These are phyloP conservation scores for Leuciscus waleckii DNA, from an alignment of 2,797 vertebrate species.

Conservation along the genomic window DNA sequence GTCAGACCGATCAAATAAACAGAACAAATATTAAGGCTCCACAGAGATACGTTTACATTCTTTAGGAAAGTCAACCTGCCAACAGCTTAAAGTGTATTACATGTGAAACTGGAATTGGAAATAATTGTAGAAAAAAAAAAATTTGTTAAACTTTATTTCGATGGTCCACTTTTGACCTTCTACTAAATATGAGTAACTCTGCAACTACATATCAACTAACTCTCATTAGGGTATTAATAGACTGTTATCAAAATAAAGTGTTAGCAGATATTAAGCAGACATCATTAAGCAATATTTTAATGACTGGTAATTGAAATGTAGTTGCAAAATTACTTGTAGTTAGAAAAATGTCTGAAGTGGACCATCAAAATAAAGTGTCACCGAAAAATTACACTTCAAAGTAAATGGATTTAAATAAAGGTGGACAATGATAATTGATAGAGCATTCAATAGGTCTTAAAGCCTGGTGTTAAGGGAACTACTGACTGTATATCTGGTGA, in stretches of 20 bases:
- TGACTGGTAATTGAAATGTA: background rate
- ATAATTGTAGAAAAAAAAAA: background rate
- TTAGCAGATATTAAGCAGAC: background rate
- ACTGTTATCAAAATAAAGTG: background rate
- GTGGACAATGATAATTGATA: background rate
- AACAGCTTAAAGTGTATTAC: background rate
- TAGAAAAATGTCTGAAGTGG: background rate
- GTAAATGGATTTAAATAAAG: background rate
- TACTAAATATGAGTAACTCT: background rate
- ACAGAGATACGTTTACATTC: too few relatives aligned
- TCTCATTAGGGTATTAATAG: background rate
- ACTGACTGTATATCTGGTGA: constrained; percentile 98
- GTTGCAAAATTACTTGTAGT: background rate
- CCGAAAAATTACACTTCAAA: background rate
- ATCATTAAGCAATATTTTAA: background rate
- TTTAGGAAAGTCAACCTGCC: background rate
- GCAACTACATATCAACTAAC: background rate
- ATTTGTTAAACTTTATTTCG: background rate
- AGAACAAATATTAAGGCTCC: background rate
- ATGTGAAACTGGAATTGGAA: background rate
- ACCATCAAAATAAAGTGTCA: background rate
- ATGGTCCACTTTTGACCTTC: background rate
- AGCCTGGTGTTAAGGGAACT: background rate
- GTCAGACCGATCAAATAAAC: background rate
- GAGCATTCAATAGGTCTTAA: background rate